A percentile compares a stretch with the other conserved stretches of the same genome.
These are phyloP conservation scores for Temnothorax rugatulus DNA, from an alignment of 2,888 invertebrate species.

Conservation along the genomic window DNA sequence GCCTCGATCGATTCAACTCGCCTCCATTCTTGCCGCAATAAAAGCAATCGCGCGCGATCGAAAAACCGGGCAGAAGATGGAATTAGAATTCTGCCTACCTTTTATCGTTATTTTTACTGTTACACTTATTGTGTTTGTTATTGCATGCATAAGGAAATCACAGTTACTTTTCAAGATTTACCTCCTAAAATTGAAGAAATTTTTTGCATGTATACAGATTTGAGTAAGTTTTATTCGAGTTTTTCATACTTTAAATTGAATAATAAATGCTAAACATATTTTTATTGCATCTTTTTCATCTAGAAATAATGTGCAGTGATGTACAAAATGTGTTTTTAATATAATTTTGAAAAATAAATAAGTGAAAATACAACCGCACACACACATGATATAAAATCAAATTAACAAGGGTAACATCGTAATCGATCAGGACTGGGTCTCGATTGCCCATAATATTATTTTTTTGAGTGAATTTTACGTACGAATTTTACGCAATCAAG, in stretches of 20 bases:
- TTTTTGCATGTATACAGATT: background rate
- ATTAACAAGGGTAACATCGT: no score
- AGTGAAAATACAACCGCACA: no score
- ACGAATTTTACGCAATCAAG: no score
- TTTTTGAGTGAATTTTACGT: no score
- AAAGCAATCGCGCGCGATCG: conserved; percentile 36
- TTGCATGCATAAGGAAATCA: background rate
- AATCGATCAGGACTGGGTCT: no score
- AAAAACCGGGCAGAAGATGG: background rate
- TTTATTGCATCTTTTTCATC: background rate
- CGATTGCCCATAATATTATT: no score
- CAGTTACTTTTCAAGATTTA: background rate
- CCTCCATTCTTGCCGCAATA: conserved; percentile 25
- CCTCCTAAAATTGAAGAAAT: background rate
- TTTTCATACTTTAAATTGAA: conserved; percentile 3
- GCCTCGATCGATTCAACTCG: conserved; percentile 38
- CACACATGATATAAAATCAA: no score
- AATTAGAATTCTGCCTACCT: background rate
- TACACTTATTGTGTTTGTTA: background rate
- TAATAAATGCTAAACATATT: background rate
- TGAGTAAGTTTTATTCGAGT: background rate
- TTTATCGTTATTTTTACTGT: conserved; percentile 19
- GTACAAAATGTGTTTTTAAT: conserved; percentile 1
- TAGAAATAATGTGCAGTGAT: background rate
- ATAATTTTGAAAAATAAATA: background rate